Evolutionary conservation across 2,888 invertebrate species (phyloP), one percentile per base, ranked within the genome.

Genomic region (Adelphocoris suturalis): DNA sequence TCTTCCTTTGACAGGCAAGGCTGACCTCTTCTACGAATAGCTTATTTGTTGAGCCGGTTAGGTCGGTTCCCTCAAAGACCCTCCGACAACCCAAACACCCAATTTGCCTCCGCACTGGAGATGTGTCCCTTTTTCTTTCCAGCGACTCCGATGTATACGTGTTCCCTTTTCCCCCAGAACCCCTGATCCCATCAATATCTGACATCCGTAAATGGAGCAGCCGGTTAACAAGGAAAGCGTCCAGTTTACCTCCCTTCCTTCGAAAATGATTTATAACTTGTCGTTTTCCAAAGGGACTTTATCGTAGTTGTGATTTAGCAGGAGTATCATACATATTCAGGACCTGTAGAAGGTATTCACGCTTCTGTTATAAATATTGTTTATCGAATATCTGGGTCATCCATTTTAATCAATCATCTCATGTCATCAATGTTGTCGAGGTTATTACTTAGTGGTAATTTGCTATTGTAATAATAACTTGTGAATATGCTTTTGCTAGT

Each of bases 21-120:
- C 61, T 61, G 61, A 61, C 61, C 61, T 61, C 61, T 61, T 61
- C 61, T 61, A 61, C 19, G n/a, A n/a, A 61, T 61, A 61, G 61
- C 61, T 61, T 61, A 61, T 61, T 61, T 61, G 61, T 61, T 61
- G 61, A 61, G 61, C 61, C 61, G 61, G 61, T 61, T 19, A 61
- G 61, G 61, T 61, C 61, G 61, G 61, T 61, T 61, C 61, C 16
- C 61, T 61, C n/a, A 61, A 61, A 61, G 61, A 61, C 61, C 61
- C 61, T 61, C 61, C 19, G 61, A 61, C 61, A 61, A 61, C 61
- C 61, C 61, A 61, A 61, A 61, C 61, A 61, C 61, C 61, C 61
- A 61, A 61, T 61, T 61, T 61, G 61, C 19, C 61, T 19, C 61
- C n/a, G 19, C 19, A 19, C 61, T 9, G 61, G 61, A 61, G 61